Base-by-base conservation (phyloP, 2,888 invertebrate species). In the Tyria jacobaeae region DNA sequence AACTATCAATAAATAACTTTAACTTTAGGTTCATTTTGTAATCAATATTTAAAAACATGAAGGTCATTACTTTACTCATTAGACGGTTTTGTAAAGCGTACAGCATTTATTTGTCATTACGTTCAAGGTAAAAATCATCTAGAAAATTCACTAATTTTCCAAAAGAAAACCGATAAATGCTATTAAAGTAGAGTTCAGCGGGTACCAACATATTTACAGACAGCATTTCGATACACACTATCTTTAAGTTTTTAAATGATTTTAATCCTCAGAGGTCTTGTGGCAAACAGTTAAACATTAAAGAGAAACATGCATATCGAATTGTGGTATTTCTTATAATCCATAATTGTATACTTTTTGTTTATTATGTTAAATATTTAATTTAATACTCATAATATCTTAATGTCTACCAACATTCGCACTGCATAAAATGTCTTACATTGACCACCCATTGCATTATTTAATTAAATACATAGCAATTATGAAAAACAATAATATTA, bases 401-500 rank as follows among this genome's bases (percentile, higher is more conserved):
- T 60, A 27, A 7, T 44, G 60, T 68, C 61, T 60, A 57, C 66
- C 60, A 66, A 67, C 64, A 47, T 60, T 57, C 68, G 63, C 70
- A 77, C 73, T 67, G 70, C 61, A 57, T 25, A 51, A 62, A 60
- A 55, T 60, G 53, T 53, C 37, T 54, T 59, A 64, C 31, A 70
- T 65, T 63, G 68, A 69, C 62, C 76, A 67, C 62, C 47, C 71
- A 24, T 72, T 57, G 73, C 64, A 77, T 65, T 51, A 59, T 70
- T 58, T 70, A 71, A 69, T 71, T 73, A 71, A 54, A 75, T 72
- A 66, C 62, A 73, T 73, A 65, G 76, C 74, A 74, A 66, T 71
- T 71, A 68, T 66, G 73, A 66, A 75, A 75, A 78, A 78, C 69
- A 69, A 76, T 76, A 73, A 68, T 60, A 62, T 66, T 71, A 74